A percentile compares a stretch with the other conserved stretches of the same genome.
phyloP scores from a whole-genome alignment of 2,797 vertebrate species.

The Oreochromis mossambicus region DNA sequence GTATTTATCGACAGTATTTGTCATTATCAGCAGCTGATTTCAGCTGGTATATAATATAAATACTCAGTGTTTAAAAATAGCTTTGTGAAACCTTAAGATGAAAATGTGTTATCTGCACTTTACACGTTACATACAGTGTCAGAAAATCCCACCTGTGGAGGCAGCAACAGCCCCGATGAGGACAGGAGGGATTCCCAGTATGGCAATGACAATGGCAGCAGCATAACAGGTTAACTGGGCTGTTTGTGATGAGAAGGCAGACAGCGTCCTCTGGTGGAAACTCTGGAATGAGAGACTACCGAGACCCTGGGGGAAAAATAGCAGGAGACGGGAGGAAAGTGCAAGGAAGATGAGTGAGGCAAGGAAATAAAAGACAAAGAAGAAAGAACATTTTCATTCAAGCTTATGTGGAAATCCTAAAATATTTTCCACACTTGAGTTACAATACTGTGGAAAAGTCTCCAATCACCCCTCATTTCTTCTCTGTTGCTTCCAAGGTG shows the following conservation, averaged over 20 bases:
- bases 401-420: not conserved
- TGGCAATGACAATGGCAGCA: slow-evolving; percentile 22
- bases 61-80: not conserved
- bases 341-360: not conserved
- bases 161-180: slow-evolving; percentile 51
- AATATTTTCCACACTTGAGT: no score
- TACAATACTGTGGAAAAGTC: no score
- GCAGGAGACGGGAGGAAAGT: not conserved
- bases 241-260: slow-evolving; percentile 26
- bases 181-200: slow-evolving; percentile 44
- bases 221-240: slow-evolving; percentile 48
- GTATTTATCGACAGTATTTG: not conserved
- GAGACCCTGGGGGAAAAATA: slow-evolving; percentile 9
- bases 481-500: no score
- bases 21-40: not conserved
- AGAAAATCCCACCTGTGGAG: slow-evolving; percentile 42
- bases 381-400: not conserved
- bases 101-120: not conserved
- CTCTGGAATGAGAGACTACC: slow-evolving; percentile 46
- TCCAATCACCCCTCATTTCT: no score
- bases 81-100: not conserved
- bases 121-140: fast-evolving
- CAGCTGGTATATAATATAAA: fast-evolving
- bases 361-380: not conserved
- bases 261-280: slow-evolving; percentile 68